Percentiles rank a stretch among this genome's conserved stretches.
Evolutionary conservation across 2,797 vertebrate species (phyloP).

Genomic region (Pseudotriccus pelzelni): DNA sequence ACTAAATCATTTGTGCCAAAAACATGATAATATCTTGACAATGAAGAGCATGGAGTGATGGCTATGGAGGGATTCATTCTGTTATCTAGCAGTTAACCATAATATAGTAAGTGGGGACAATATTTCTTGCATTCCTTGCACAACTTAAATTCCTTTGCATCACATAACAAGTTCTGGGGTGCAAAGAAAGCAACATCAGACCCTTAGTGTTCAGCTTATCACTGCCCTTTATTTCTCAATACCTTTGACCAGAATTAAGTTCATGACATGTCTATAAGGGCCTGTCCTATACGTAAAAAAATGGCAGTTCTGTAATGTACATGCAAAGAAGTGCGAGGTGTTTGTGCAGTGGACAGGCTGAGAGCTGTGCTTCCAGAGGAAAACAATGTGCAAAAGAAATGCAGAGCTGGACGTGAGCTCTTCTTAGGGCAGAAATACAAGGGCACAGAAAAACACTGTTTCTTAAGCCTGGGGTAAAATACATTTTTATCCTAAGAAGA

Average conservation of each 20-base stretch:
- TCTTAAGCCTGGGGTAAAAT: not conserved
- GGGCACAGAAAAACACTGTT: not conserved
- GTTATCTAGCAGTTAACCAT: not conserved
- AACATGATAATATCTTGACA: conserved; percentile 64
- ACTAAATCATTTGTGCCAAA: conserved; percentile 79
- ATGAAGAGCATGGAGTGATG: conserved; percentile 75
- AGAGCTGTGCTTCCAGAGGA: conserved; percentile 61
- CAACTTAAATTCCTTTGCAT: not conserved
- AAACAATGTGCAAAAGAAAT: conserved; percentile 72
- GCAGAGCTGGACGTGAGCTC: conserved; percentile 51
- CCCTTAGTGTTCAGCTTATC: conserved; percentile 43
- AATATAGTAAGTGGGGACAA: not conserved
- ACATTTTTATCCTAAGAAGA: conserved; percentile 68
- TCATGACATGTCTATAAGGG: conserved; percentile 11
- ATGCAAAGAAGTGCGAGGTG: conserved; percentile 69
- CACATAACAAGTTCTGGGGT: not conserved
- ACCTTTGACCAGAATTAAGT: conserved; percentile 12
- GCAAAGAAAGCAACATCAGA: conserved; percentile 42
- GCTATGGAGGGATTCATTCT: conserved; percentile 43
- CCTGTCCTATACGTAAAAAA: conserved; percentile 27
- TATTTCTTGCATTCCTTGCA: not conserved
- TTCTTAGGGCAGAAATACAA: conserved; percentile 65
- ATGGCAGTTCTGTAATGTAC: conserved; percentile 65
- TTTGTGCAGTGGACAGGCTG: conserved; percentile 64
- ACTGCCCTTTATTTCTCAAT: conserved; percentile 10